These are phyloP conservation scores for Brachymystax lenok DNA, from an alignment of 2,797 vertebrate genomes.

Conservation along the genomic window DNA sequence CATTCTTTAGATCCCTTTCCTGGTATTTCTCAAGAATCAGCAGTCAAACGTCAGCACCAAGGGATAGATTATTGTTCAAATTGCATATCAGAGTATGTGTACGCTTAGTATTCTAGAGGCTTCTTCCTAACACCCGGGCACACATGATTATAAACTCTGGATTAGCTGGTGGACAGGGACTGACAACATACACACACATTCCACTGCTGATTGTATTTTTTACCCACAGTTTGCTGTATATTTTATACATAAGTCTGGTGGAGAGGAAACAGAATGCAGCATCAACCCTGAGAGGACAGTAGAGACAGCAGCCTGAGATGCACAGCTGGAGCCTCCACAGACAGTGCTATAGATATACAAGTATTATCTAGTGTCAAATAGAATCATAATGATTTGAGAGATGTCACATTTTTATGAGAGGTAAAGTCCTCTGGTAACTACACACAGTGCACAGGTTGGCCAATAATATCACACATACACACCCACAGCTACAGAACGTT, in stretches of 20 bases:
- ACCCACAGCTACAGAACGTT: neutral
- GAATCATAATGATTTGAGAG: too few relatives aligned
- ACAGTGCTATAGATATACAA: neutral
- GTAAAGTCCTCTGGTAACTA: neutral
- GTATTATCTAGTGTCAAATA: neutral
- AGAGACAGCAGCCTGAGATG: neutral
- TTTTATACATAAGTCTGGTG: constrained; percentile 28
- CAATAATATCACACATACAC: neutral
- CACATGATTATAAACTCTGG: constrained; percentile 1
- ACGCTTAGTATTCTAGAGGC: neutral
- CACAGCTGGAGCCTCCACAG: neutral
- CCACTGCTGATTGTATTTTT: neutral
- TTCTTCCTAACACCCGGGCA: neutral
- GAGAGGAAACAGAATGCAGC: constrained; percentile 3
- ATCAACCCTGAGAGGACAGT: constrained; percentile 27
- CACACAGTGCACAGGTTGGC: neutral
- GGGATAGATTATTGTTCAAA: neutral
- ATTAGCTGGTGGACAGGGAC: neutral
- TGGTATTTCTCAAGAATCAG: neutral
- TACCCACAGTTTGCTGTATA: constrained; percentile 17
- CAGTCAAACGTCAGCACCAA: neutral
- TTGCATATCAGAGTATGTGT: neutral
- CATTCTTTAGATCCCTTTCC: neutral
- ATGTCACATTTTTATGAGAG: too few relatives aligned
- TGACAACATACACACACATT: neutral